phyloP scores from a whole-genome alignment of 2,888 invertebrate genomes.

The Chalcis sispes region DNA sequence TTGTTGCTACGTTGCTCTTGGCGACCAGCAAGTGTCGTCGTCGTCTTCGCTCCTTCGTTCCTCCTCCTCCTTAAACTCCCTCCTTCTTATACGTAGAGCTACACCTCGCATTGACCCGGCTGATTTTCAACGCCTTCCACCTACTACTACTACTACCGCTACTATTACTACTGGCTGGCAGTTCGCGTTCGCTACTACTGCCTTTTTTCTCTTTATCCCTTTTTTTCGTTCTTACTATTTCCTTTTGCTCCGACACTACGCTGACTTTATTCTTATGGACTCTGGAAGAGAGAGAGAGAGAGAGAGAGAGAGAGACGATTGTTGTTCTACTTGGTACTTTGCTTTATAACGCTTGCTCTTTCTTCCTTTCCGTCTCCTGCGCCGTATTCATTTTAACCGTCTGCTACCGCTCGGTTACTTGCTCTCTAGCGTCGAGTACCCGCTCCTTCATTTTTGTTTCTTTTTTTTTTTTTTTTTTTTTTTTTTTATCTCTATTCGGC shows the following conservation, averaged over 20 bases:
- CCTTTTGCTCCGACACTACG: too few species aligned
- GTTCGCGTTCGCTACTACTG: constrained; percentile 31
- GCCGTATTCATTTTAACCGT: constrained; percentile 5
- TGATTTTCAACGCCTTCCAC: constrained; percentile 58
- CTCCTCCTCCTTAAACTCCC: background rate
- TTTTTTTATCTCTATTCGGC: background rate
- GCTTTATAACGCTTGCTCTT: constrained; percentile 13
- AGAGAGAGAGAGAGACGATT: too few species aligned
- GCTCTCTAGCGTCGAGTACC: background rate
- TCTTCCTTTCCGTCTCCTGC: background rate
- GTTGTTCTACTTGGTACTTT: constrained; percentile 48
- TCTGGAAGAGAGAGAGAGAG: too few species aligned
- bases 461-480: background rate
- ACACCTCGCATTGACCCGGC: constrained; percentile 50
- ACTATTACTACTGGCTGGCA: constrained; percentile 35
- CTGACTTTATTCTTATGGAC: too few species aligned
- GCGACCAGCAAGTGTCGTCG: constrained; percentile 71
- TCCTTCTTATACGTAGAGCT: background rate
- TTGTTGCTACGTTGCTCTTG: constrained; percentile 68
- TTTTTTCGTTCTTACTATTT: too few species aligned
- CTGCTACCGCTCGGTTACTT: background rate
- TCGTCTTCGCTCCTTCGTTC: constrained; percentile 55
- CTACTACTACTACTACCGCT: constrained; percentile 9
- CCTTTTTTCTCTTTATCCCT: background rate
- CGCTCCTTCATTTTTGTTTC: constrained; percentile 1